Conservation (phyloP, 2,888 invertebrate genomes). For the Stenodema calcarata region DNA sequence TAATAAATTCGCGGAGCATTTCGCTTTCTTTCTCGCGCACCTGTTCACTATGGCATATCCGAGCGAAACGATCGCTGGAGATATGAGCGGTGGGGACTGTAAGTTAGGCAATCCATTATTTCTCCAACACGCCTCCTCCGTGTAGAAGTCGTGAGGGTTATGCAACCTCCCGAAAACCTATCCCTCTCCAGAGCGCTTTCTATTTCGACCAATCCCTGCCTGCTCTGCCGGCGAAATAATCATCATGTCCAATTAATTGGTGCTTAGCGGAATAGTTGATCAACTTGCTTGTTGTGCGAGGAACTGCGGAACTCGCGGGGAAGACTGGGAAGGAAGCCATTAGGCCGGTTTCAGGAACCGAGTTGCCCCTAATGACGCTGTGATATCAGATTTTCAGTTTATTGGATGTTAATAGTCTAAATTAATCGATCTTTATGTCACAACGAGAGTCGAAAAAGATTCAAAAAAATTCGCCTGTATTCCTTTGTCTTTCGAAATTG, state of each 20-base stretch:
- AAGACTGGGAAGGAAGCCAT: neutral
- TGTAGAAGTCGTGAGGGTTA: neutral
- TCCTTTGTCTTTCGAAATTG: no score
- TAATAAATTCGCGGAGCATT: neutral
- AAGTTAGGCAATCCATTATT: slow-evolving; percentile 36
- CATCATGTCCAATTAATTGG: neutral
- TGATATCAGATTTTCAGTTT: neutral
- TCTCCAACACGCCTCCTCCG: slow-evolving; percentile 23
- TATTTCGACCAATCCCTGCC: slow-evolving; percentile 4
- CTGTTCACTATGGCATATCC: neutral
- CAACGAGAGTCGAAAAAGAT: no score
- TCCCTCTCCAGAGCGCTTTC: slow-evolving; percentile 7
- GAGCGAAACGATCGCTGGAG: neutral
- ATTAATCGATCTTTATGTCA: neutral
- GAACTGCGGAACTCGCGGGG: neutral
- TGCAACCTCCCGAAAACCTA: slow-evolving; percentile 24
- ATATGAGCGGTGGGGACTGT: slow-evolving; percentile 4
- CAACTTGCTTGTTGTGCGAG: neutral
- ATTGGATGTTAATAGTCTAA: neutral
- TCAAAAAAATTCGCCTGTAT: no score
- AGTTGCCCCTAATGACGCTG: neutral
- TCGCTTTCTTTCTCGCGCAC: neutral
- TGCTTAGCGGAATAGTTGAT: neutral
- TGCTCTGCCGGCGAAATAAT: neutral
- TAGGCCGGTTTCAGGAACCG: neutral